A percentile compares a stretch with the other conserved stretches of the same genome.
phyloP scores from a whole-genome alignment of 2,888 invertebrate genomes.

The Aelia acuminata region DNA sequence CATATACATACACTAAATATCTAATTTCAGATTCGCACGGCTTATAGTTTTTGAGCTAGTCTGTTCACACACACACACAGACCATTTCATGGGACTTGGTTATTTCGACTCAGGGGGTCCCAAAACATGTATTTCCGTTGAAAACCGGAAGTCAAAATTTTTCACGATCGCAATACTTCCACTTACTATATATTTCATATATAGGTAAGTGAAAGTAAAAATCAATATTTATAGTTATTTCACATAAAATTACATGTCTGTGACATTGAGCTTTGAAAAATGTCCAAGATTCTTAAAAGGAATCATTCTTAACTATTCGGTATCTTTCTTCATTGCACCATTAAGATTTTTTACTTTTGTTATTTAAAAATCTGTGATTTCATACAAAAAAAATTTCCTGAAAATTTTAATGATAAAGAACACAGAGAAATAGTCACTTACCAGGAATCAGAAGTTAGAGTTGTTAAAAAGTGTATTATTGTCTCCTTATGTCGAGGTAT shows the following conservation, averaged over 20 bases:
- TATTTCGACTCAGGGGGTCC: too few species aligned
- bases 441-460: neutral
- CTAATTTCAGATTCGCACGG: too few species aligned
- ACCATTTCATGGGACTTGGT: too few species aligned
- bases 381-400: neutral
- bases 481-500: neutral
- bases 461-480: neutral
- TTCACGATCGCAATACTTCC: too few species aligned
- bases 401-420: neutral
- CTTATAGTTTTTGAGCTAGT: too few species aligned
- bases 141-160: too few species aligned
- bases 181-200: too few species aligned
- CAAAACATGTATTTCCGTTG: too few species aligned
- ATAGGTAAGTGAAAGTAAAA: too few species aligned
- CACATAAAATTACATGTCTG: neutral
- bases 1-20: too few species aligned
- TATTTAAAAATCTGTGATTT: neutral
- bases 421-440: neutral
- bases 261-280: neutral
- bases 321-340: neutral
- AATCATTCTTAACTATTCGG: neutral
- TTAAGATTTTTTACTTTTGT: neutral
- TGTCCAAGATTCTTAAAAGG: neutral
- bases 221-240: too few species aligned
- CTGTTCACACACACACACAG: too few species aligned